These are phyloP conservation scores for Tortricodes alternella DNA, from an alignment of 2,888 invertebrate genomes.

Conservation along the genomic window DNA sequence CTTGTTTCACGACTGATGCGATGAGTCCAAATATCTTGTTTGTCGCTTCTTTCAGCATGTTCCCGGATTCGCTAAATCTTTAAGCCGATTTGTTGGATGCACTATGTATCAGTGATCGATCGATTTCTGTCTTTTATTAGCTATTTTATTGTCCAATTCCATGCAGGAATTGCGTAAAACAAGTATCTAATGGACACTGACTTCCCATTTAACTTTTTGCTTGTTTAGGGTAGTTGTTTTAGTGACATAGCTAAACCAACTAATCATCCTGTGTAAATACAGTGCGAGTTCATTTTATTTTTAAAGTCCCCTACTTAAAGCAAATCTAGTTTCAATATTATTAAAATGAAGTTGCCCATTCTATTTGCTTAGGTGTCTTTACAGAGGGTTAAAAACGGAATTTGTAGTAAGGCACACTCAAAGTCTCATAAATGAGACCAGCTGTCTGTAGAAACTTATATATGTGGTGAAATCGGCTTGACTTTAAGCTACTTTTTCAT, in stretches of 20 bases:
- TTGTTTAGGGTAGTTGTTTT: conserved; percentile 21
- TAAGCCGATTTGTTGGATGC: background rate
- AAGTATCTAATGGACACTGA: conserved; percentile 4
- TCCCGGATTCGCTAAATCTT: background rate
- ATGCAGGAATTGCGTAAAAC: background rate
- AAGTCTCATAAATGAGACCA: no score
- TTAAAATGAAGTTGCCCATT: background rate
- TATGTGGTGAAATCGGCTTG: no score
- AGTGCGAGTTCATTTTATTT: background rate
- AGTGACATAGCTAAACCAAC: conserved; percentile 19
- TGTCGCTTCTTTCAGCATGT: background rate
- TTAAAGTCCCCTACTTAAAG: background rate
- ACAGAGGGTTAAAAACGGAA: no score
- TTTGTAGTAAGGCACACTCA: no score
- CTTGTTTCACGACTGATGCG: background rate
- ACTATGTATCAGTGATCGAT: no score
- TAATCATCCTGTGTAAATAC: conserved; percentile 24
- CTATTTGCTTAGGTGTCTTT: conserved; percentile 9
- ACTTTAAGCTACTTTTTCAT: no score
- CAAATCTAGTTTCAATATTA: background rate
- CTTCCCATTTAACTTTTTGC: conserved; percentile 5
- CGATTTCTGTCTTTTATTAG: no score
- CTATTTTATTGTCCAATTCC: background rate
- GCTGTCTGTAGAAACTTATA: no score
- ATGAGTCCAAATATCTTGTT: background rate